Conservation (phyloP, 2,113 vertebrate genomes). For the Alosa alosa region DNA sequence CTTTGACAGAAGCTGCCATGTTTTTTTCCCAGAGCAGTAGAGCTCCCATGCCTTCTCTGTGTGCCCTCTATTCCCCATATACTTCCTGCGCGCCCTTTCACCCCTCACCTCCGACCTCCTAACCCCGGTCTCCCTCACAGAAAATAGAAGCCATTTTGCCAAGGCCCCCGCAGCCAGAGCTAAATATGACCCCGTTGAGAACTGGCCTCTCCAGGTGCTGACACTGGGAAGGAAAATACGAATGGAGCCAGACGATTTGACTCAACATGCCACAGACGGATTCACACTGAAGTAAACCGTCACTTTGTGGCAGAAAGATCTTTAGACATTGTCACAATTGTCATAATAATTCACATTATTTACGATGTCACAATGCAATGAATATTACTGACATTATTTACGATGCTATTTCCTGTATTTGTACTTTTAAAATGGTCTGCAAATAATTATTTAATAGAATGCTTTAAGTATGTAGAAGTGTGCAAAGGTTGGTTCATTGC, state of each 20-base stretch:
- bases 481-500: not conserved
- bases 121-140: not conserved
- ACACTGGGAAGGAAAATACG: not conserved
- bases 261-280: not conserved
- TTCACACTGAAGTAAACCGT: not conserved
- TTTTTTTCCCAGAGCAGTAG: not conserved
- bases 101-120: constrained; percentile 50
- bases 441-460: not conserved
- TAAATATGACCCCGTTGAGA: not conserved
- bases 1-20: constrained; percentile 9
- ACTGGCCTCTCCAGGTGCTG: not conserved
- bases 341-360: too few species aligned
- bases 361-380: not conserved
- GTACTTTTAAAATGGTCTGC: not conserved
- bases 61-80: constrained; percentile 11
- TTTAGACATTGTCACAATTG: not conserved
- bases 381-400: not conserved
- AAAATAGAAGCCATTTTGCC: constrained; percentile 7
- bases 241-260: not conserved
- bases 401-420: not conserved
- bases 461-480: not conserved
- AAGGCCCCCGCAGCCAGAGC: not conserved
- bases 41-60: not conserved
- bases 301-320: not conserved
- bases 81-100: not conserved